Percentiles rank a stretch among this genome's conserved stretches.
Conservation (phyloP, 2,888 invertebrate genomes). For the Branchipolynoe longqiensis region DNA sequence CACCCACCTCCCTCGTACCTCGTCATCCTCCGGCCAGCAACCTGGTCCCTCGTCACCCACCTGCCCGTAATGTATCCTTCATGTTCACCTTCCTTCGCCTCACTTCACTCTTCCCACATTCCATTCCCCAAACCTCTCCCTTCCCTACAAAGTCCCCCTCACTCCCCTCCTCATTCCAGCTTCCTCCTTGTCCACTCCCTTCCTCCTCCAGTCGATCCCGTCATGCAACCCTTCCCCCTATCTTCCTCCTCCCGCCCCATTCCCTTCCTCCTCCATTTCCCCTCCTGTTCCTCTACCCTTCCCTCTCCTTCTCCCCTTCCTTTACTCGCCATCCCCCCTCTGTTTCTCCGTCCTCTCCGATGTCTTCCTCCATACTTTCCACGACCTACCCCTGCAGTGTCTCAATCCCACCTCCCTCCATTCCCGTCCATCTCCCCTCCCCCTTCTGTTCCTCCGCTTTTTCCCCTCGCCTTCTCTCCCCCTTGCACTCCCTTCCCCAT, state of each 20-base stretch:
- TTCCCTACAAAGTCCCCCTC: background rate
- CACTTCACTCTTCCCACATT: no score
- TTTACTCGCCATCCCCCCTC: background rate
- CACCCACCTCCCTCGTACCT: background rate
- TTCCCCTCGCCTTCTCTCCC: background rate
- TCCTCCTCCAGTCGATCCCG: no score
- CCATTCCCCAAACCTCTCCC: no score
- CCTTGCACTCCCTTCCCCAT: background rate
- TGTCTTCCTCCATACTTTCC: background rate
- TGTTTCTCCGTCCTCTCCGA: background rate
- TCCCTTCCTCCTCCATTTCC: background rate
- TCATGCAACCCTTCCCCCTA: no score
- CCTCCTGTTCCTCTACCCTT: background rate
- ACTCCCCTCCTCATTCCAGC: background rate
- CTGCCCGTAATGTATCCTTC: background rate
- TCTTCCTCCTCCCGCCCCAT: background rate
- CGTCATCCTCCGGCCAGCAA: background rate
- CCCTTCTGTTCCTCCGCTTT: conserved; percentile 19
- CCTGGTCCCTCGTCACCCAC: background rate
- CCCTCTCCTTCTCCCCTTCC: background rate
- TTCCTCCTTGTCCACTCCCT: background rate
- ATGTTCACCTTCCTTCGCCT: no score
- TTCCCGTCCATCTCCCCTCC: background rate
- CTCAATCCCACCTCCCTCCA: background rate
- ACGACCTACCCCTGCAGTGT: background rate